phyloP scores from a whole-genome alignment of 1,140 invertebrate species.

The Armadillidium nasatum region DNA sequence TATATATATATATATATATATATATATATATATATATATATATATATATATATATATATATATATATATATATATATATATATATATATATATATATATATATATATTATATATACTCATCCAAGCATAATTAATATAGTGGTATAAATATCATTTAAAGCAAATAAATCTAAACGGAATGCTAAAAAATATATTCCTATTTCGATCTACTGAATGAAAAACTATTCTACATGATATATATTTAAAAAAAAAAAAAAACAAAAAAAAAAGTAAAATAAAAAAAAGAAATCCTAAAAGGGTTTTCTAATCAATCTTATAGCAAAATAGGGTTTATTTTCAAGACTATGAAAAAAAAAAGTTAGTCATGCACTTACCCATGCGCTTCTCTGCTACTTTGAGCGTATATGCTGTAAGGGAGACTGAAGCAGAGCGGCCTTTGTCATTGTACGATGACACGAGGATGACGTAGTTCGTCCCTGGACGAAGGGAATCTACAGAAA shows the following conservation, averaged over 20 bases:
- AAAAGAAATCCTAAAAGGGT: background rate
- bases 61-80: background rate
- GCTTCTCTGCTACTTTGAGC: constrained; percentile 70
- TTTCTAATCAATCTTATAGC: too few relatives aligned
- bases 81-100: background rate
- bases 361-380: constrained; percentile 61
- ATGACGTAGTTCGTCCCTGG: constrained; percentile 65
- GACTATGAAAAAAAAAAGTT: too few relatives aligned
- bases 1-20: too few relatives aligned
- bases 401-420: constrained; percentile 67
- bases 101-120: background rate
- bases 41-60: too few relatives aligned
- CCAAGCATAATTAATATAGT: background rate
- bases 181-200: background rate
- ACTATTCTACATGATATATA: too few relatives aligned
- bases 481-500: constrained; percentile 54
- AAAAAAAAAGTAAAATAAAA: background rate
- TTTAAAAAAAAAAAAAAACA: background rate
- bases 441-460: constrained; percentile 68
- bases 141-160: background rate
- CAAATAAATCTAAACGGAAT: background rate
- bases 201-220: too few relatives aligned
- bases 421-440: constrained; percentile 67
- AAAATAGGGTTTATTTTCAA: too few relatives aligned
- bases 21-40: too few relatives aligned